Percentiles rank a stretch among this genome's conserved stretches.
Conservation (phyloP, 2,888 invertebrate genomes). For the Glyphotaelius pellucidus region DNA sequence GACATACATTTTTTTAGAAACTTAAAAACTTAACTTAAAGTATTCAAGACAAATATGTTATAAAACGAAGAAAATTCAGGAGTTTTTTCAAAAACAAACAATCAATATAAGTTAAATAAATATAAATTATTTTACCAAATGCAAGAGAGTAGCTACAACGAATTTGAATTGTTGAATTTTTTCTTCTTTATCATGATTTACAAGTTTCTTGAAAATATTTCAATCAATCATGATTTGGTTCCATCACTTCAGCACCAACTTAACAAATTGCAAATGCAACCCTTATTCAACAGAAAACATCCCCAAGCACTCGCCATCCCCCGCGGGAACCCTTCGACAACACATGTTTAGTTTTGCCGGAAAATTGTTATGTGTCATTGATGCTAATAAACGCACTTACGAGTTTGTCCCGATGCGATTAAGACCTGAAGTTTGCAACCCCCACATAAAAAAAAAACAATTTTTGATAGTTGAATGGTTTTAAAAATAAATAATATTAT, state of each 20-base stretch:
- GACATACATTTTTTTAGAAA: too few relatives aligned
- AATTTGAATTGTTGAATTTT: not conserved
- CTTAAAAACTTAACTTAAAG: too few relatives aligned
- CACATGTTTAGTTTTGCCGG: conserved; percentile 64
- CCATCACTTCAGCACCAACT: not conserved
- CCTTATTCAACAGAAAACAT: not conserved
- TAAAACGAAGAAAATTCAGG: too few relatives aligned
- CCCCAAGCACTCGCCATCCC: not conserved
- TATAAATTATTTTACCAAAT: too few relatives aligned
- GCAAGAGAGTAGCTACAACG: too few relatives aligned
- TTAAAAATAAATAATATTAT: not conserved
- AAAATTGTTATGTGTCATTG: conserved; percentile 63
- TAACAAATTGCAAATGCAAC: not conserved
- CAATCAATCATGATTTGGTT: not conserved
- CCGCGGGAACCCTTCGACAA: conserved; percentile 52
- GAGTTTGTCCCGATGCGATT: conserved; percentile 39
- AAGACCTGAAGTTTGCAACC: not conserved
- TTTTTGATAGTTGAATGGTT: not conserved
- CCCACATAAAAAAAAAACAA: not conserved
- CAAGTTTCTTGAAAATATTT: not conserved
- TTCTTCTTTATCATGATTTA: not conserved
- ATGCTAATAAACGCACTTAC: conserved; percentile 62
- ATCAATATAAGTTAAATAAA: too few relatives aligned
- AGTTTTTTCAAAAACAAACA: too few relatives aligned
- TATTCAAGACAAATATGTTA: too few relatives aligned